A percentile compares a stretch with the other conserved stretches of the same genome.
Conservation (phyloP, 1,140 invertebrate genomes). For the Notospermus geniculatus region DNA sequence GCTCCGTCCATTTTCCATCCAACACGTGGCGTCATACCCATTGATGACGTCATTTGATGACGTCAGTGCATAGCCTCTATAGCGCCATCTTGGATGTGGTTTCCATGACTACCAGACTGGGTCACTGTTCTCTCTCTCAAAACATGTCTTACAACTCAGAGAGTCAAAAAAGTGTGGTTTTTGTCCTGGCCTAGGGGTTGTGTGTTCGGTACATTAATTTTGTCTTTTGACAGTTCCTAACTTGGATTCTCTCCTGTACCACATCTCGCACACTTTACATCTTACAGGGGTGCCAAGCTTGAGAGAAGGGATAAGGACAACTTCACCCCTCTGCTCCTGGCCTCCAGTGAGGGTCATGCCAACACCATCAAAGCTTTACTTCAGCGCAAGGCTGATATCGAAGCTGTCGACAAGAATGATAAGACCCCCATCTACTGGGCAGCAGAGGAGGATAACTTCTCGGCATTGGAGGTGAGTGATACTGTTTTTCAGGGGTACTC, state of each 20-base stretch:
- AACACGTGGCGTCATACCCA: too few relatives aligned
- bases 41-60: too few relatives aligned
- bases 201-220: conserved; percentile 1
- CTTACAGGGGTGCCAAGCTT: conserved; percentile 48
- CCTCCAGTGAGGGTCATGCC: conserved; percentile 50
- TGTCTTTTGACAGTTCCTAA: too few relatives aligned
- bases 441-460: conserved; percentile 50
- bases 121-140: too few relatives aligned
- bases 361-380: conserved; percentile 47
- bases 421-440: conserved; percentile 54
- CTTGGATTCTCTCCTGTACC: too few relatives aligned
- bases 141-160: not conserved
- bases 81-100: too few relatives aligned
- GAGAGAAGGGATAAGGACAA: conserved; percentile 55
- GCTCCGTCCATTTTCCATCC: too few relatives aligned
- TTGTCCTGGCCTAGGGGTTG: not conserved
- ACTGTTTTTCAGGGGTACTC: not conserved
- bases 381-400: conserved; percentile 43
- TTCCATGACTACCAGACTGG: too few relatives aligned
- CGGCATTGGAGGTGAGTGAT: conserved; percentile 38
- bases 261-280: conserved; percentile 5
- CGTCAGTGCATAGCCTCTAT: too few relatives aligned
- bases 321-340: conserved; percentile 58
- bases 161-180: not conserved
- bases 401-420: conserved; percentile 53